Conservation (phyloP, 2,797 vertebrate species). For the Chanos chanos region DNA sequence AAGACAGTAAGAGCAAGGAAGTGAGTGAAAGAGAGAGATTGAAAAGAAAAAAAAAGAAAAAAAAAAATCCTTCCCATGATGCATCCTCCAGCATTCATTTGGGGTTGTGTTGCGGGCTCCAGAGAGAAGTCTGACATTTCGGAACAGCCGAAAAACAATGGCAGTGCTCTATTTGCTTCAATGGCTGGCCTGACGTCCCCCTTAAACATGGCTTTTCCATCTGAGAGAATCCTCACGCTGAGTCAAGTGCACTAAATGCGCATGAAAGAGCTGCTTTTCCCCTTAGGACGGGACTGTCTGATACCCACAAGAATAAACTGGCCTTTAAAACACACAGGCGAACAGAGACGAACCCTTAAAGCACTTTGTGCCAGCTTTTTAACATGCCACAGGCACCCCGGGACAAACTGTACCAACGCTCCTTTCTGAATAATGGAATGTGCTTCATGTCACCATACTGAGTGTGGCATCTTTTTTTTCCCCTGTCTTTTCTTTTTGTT, state of each 20-base stretch:
- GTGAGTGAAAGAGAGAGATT: background rate
- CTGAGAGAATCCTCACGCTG: constrained; percentile 68
- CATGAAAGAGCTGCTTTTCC: constrained; percentile 71
- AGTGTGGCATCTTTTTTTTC: too few species aligned
- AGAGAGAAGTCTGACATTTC: constrained; percentile 76
- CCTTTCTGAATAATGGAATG: constrained; percentile 35
- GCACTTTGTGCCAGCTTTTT: constrained; percentile 44
- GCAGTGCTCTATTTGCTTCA: constrained; percentile 69
- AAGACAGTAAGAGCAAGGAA: background rate
- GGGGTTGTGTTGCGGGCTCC: constrained; percentile 57
- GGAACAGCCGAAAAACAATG: constrained; percentile 71
- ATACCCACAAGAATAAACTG: constrained; percentile 74
- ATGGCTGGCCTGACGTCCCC: constrained; percentile 71
- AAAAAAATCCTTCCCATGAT: constrained; percentile 51
- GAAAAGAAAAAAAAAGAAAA: constrained; percentile 42
- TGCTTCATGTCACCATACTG: constrained; percentile 17
- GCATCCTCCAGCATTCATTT: constrained; percentile 45
- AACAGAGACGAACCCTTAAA: constrained; percentile 47
- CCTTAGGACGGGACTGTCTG: constrained; percentile 68
- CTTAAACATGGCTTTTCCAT: constrained; percentile 83
- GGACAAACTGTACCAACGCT: constrained; percentile 44
- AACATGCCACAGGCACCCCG: constrained; percentile 50
- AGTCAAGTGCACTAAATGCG: constrained; percentile 81
- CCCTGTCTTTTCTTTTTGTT: constrained; percentile 2
- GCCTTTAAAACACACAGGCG: constrained; percentile 67